Base-by-base conservation (phyloP, 2,797 vertebrate species). In the Sus cebifrons region DNA sequence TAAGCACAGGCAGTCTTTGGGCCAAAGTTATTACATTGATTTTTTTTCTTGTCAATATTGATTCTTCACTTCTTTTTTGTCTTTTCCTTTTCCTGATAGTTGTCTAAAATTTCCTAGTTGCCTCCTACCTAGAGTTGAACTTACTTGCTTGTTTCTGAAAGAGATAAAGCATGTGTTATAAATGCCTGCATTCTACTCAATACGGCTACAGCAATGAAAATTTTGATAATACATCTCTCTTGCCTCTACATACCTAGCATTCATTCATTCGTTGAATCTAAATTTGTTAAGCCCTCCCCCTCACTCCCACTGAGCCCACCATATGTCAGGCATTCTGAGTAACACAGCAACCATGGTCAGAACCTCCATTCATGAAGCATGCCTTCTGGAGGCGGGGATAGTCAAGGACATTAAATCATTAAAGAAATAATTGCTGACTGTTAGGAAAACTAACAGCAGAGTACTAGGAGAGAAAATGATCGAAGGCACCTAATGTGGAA, bases 1-100 rank as follows among this genome's bases (percentile, higher is more conserved):
- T 71, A 96, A 52, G 62, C 52, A 95, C 86, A 95, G 58, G 5
- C 14, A 82, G 11, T 79, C 27, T 90, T 91, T n/a, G 32, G 8
- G 49, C 64, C 23, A n/a, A 78, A 90, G 49, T 70, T 75, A 10
- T 89, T 58, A 49, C 9, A 21, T 44, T 87, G n/a, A 12, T n/a
- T 82, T 62, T 64, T 71, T 65, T 64, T 14, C 20, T 92, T 70
- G 12, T 64, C 36, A 29, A 4, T 87, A 44, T 93, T 67, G 88
- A 44, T 73, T 85, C 7, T 88, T 71, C 82, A 10, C 36, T 73
- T 67, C 60, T 77, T 29, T 32, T 78, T 60, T n/a, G 3, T 16
- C 44, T 84, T 75, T 81, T 90, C 15, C 27, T 94, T 95, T 88
- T 86, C 54, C 36, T 67, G 21, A 29, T 65, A n/a, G 40, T 44